Evolutionary conservation across 2,888 invertebrate species (phyloP), one percentile per base, ranked within the genome.

Genomic region (Tholera decimalis): DNA sequence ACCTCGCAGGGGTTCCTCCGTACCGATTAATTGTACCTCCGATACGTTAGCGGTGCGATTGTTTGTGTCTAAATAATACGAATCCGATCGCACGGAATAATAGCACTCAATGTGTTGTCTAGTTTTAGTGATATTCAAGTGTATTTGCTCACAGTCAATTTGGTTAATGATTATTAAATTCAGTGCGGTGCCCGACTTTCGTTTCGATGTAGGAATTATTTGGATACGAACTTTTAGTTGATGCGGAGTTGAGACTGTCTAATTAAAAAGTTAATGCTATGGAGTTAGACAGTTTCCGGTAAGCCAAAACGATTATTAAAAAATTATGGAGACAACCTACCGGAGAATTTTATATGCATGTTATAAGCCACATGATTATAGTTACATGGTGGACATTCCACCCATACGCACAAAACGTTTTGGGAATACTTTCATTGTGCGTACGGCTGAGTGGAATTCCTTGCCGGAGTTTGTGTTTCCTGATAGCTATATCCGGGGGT

Each of bases 1-100:
- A 89, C 85, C 87, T 80, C 78, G 56, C 73, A 76, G 81, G 85
- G 85, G 84, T 83, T 83, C 82, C 85, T 75, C 69, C 80, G 73
- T 81, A 82, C 82, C 85, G 88, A 91, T 92, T 92, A 92, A 93
- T 92, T 91, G 89, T 89, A 86, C 87, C 86, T 83, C 82, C 80
- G 82, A 79, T 80, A 70, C 66, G 77, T 64, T 66, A 74, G 73
- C 70, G 75, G 72, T 64, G 68, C 77, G 77, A 78, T 82, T 84
- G 82, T 83, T 82, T 83, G 77, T 78, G 41, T 77, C 79, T 76
- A 80, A 85, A 82, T 86, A 83, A 85, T 79, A 74, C 59, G 77
- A 51, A 76, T 67, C 69, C 56, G 67, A 80, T 80, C 65, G 63
- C 67, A 73, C 56, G 56, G 65, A 77, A 82, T 77, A 82, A 77